A percentile compares a stretch with the other conserved stretches of the same genome.
phyloP scores from a whole-genome alignment of 1,140 invertebrate genomes.

The Drosophila eugracilis region DNA sequence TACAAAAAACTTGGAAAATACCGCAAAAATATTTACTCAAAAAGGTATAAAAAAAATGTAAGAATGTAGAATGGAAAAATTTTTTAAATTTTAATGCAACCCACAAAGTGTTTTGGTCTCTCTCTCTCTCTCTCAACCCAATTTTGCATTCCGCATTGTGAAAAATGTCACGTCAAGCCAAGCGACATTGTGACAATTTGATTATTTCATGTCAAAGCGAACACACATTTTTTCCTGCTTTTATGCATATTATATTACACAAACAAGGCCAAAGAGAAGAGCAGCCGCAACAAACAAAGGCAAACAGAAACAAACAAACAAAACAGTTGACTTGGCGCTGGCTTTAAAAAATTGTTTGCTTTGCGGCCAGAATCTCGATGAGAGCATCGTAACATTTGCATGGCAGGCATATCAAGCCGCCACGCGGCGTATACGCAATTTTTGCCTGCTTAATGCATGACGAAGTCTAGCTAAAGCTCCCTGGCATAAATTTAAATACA shows the following conservation, averaged over 20 bases:
- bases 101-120: constrained; percentile 26
- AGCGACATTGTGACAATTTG: constrained; percentile 68
- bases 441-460: constrained; percentile 36
- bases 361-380: constrained; percentile 46
- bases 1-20: background rate
- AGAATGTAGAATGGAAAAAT: constrained; percentile 53
- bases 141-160: constrained; percentile 18
- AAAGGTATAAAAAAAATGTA: background rate
- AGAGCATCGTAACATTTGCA: constrained; percentile 47
- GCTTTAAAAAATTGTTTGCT: constrained; percentile 69
- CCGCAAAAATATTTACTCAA: constrained; percentile 8
- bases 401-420: constrained; percentile 15
- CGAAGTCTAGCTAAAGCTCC: constrained; percentile 13
- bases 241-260: constrained; percentile 77
- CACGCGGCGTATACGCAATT: constrained; percentile 61
- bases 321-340: constrained; percentile 46
- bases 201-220: constrained; percentile 76
- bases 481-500: constrained; percentile 29
- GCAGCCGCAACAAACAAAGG: constrained; percentile 35
- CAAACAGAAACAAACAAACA: constrained; percentile 36
- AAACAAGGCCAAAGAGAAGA: constrained; percentile 47
- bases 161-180: constrained; percentile 49
- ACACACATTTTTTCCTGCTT: constrained; percentile 53
- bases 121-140: too few species aligned
- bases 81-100: constrained; percentile 52